Conservation (phyloP, 1,140 invertebrate species). For the Dreissena rostriformis region DNA sequence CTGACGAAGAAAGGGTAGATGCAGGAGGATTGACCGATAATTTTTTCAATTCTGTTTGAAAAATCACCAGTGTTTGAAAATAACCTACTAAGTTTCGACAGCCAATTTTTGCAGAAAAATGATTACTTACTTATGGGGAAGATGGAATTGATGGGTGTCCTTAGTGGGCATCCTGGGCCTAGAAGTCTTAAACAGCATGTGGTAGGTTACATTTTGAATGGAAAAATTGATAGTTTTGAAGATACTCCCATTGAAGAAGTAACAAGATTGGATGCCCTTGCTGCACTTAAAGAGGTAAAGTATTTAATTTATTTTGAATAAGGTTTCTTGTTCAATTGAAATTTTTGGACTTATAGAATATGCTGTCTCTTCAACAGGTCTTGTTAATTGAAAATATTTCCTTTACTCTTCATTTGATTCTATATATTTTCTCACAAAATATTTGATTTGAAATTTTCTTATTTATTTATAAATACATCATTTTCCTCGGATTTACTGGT, state of each 20-base stretch:
- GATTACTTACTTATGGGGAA: conserved; percentile 16
- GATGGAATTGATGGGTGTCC: conserved; percentile 11
- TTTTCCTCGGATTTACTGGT: not conserved
- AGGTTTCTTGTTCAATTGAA: no score
- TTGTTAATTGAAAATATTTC: not conserved
- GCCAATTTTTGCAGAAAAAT: conserved; percentile 5
- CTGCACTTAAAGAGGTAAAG: conserved; percentile 26
- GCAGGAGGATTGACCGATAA: conserved; percentile 46
- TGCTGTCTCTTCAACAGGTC: not conserved
- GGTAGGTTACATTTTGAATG: conserved; percentile 2
- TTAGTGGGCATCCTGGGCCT: conserved; percentile 29
- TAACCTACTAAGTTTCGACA: conserved; percentile 12
- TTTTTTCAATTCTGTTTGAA: conserved; percentile 30
- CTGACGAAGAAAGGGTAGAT: conserved; percentile 49
- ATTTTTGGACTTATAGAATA: no score
- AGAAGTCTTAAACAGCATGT: conserved; percentile 3
- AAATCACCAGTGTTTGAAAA: conserved; percentile 39
- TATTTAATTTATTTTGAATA: no score
- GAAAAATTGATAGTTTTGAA: not conserved
- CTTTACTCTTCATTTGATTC: not conserved
- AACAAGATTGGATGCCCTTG: not conserved
- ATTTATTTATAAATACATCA: not conserved
- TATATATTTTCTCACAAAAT: not conserved
- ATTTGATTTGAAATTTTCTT: not conserved
- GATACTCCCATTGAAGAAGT: conserved; percentile 1